Evolutionary conservation across 2,113 vertebrate species (phyloP).

Genomic region (Okapia johnstoni): DNA sequence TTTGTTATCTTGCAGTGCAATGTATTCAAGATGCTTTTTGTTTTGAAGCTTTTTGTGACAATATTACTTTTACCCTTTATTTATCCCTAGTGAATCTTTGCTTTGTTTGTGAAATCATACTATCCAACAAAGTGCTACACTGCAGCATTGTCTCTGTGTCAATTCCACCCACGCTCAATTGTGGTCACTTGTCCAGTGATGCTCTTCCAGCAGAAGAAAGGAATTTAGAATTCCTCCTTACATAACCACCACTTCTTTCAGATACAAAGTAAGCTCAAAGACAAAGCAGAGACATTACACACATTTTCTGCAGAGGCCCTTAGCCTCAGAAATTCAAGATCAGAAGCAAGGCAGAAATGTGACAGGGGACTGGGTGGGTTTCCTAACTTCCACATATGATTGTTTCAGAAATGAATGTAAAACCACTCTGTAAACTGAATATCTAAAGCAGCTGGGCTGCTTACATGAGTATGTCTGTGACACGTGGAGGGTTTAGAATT

Average conservation of each 20-base stretch:
- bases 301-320: background rate
- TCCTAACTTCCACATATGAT: background rate
- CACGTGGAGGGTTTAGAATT: constrained; percentile 18
- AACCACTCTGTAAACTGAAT: background rate
- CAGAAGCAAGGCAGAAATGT: background rate
- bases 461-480: constrained; percentile 26
- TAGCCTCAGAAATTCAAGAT: constrained; percentile 6
- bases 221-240: background rate
- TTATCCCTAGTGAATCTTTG: constrained; percentile 8
- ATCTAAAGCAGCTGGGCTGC: background rate
- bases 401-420: background rate
- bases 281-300: background rate
- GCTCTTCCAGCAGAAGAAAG: background rate
- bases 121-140: background rate
- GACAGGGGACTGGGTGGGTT: background rate
- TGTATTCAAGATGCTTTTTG: background rate
- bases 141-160: background rate
- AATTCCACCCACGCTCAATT: background rate
- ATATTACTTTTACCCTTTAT: constrained; percentile 17
- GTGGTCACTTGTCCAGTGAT: background rate
- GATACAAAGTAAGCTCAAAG: background rate
- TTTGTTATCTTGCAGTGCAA: background rate
- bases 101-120: constrained; percentile 23
- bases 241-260: background rate
- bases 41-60: constrained; percentile 15